Base-by-base conservation (phyloP, 1,140 invertebrate genomes). In the Eupeodes corollae region DNA sequence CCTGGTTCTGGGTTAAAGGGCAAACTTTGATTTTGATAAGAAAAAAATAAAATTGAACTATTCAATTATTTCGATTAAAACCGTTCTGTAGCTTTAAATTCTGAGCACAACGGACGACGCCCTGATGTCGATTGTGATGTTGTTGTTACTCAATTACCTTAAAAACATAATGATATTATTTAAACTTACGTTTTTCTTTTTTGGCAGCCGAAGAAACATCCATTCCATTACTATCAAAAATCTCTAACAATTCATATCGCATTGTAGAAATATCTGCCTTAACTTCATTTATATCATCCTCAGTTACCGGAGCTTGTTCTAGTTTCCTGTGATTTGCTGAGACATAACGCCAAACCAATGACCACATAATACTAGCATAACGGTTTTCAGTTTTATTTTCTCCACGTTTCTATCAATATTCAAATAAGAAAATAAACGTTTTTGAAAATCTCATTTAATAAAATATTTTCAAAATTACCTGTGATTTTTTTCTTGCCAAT, bases 201-300 rank as follows among this genome's bases (percentile, higher is more conserved):
- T 73, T 76, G 52, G 82, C 77, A n/a, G 76, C 78, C 3, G 72
- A 77, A 2, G 77, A 78, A 0, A 86, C 77, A 60, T 88, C 80
- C 82, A 89, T 82, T 19, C 85, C 84, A 54, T 86, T 88, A 59
- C 71, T 78, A 43, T 78, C 75, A 26, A 93, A 79, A 14, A 93
- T 82, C 55, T 93, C 88, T 0, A 93, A 70, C 49, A 94, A 74
- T 66, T 93, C 88, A 59, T 83, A 88, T 53, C 83, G 75, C 70
- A 88, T 79, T 0, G 83, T 74, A 0, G 83, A 85, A 14, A 94
- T 83, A 55, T 93, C 89, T 57, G 84, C 82, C 64, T 94, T 95
- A 1, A 96, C 77, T 71, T 96, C 91, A 55, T 91, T 92, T 41
- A 95, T 78, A 56, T 94, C 86, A 55, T 95, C 91, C 64, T 94